These are phyloP conservation scores for Xyrauchen texanus DNA, from an alignment of 2,113 vertebrate genomes.

Conservation along the genomic window DNA sequence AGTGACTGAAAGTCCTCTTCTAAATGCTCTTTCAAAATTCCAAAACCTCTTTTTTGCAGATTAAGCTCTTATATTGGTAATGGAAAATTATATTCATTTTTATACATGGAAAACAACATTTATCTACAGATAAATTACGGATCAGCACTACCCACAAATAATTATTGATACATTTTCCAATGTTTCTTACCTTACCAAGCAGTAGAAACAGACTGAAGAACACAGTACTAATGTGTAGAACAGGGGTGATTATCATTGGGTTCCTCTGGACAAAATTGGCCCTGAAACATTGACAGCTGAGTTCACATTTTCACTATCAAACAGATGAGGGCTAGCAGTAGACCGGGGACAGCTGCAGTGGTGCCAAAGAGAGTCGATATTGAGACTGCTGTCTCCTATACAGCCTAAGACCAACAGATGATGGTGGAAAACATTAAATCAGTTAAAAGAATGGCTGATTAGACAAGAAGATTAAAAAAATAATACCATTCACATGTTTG, in stretches of 20 bases:
- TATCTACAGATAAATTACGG: too few species aligned
- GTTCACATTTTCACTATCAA: not conserved
- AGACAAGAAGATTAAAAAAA: too few species aligned
- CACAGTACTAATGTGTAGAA: constrained; percentile 58
- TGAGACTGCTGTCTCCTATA: constrained; percentile 81
- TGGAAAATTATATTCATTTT: too few species aligned
- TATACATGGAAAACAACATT: too few species aligned
- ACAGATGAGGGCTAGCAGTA: constrained; percentile 64
- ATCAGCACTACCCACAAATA: too few species aligned
- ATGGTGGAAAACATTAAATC: too few species aligned
- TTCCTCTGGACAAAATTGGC: constrained; percentile 58
- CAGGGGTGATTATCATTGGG: constrained; percentile 55
- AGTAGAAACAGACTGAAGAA: constrained; percentile 77
- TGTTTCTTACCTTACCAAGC: constrained; percentile 69
- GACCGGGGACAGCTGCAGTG: constrained; percentile 69
- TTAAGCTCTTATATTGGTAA: too few species aligned
- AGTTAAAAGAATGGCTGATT: too few species aligned
- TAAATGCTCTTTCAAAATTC: constrained; percentile 66
- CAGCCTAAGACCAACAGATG: constrained; percentile 70
- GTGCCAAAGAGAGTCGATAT: constrained; percentile 79
- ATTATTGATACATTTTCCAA: not conserved
- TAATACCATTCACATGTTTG: too few species aligned
- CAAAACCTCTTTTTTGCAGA: constrained; percentile 10
- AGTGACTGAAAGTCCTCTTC: constrained; percentile 66
- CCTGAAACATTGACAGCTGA: constrained; percentile 47